Percentiles rank a stretch among this genome's conserved stretches.
Evolutionary conservation across 2,113 vertebrate genomes (phyloP).

Genomic region (Ranitomeya imitator): DNA sequence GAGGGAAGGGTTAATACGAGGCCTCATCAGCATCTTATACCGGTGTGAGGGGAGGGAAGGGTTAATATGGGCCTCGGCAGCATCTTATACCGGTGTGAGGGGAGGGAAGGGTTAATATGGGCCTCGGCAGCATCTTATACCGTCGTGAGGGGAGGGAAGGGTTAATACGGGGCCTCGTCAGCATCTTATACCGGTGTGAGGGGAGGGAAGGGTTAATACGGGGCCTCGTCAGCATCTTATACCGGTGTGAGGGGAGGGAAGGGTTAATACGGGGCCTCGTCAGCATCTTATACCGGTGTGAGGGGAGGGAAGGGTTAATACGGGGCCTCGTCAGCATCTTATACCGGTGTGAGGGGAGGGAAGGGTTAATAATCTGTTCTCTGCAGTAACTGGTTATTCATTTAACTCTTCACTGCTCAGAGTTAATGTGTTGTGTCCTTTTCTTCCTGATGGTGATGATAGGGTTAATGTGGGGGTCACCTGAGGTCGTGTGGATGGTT

Average conservation of each 20-base stretch:
- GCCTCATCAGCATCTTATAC: not conserved
- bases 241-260: not conserved
- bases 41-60: not conserved
- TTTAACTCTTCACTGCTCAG: no score
- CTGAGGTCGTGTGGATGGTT: not conserved
- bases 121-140: not conserved
- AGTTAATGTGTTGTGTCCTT: no score
- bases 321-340: no score
- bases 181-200: not conserved
- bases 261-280: not conserved
- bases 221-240: not conserved
- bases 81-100: not conserved
- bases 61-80: constrained; percentile 4
- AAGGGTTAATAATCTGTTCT: constrained; percentile 13
- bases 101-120: not conserved
- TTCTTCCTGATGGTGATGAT: not conserved
- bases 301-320: not conserved
- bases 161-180: constrained; percentile 7
- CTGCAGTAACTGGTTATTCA: no score
- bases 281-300: not conserved
- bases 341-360: not conserved
- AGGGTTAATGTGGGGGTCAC: not conserved
- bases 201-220: not conserved
- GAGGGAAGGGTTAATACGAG: not conserved
- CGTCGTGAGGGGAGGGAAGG: not conserved